Base-by-base conservation (phyloP, 1,140 invertebrate species). In the Drosophila grimshawi region DNA sequence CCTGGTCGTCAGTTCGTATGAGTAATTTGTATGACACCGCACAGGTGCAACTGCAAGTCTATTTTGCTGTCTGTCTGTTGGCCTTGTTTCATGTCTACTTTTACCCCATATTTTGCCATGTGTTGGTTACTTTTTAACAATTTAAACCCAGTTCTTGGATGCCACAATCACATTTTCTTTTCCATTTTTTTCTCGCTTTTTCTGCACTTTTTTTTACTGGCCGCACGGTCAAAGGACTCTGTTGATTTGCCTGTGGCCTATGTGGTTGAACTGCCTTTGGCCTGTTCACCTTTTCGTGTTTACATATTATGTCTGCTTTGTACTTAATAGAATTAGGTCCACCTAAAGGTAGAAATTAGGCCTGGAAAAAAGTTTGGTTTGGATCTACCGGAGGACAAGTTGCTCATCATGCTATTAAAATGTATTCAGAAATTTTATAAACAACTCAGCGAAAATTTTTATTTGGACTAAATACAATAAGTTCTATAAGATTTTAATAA, bases 1-100 rank as follows among this genome's bases (percentile, higher is more conserved):
- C 49, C 35, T 57, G 75, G 59, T 61, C 60, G 45, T 48, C 79
- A 77, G 45, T 78, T 80, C 83, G 83, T 88, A 88, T 89, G 85
- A 89, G 80, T 89, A 81, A 88, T 89, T 83, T 88, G 80, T 80
- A 89, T 89, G 72, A 72, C 68, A 43, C 39, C 39, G 61, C 41
- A 43, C 60, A 60, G 29, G 69, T 66, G 65, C 61, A 74, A 69
- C 65, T 4, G 19, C 19, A 19, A 1, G 39, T 43, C 39, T 43
- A n/a, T 43, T 0, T 71, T 57, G 61, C 57, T 64, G 55, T 62
- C 56, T 68, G 70, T 43, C 56, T 56, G 11, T 46, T 41, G 43
- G 51, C 29, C 48, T 48, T 30, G 53, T 57, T 43, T 49, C 51
- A 6, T n/a, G 10, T 43, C 4, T 43, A n/a, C 10, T n/a, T 43